A percentile compares a stretch with the other conserved stretches of the same genome.
Evolutionary conservation across 2,113 vertebrate genomes (phyloP).

Genomic region (Tympanuchus pallidicinctus): DNA sequence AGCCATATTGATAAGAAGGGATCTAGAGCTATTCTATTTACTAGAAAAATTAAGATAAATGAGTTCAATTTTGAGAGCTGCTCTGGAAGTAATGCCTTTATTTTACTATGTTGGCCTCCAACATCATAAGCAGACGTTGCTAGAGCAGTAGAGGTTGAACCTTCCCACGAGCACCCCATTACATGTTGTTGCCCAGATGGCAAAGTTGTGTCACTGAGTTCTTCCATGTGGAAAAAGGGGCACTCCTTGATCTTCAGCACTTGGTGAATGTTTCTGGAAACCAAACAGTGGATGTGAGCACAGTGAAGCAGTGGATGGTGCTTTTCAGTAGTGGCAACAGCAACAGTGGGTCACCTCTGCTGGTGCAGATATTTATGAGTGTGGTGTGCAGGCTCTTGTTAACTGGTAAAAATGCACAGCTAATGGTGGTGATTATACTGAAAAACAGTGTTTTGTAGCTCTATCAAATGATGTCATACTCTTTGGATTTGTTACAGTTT

Average conservation of each 20-base stretch:
- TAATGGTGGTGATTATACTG: too few relatives aligned
- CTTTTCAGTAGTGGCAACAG: neutral
- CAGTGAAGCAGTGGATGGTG: neutral
- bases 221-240: too few relatives aligned
- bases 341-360: too few relatives aligned
- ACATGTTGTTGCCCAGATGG: too few relatives aligned
- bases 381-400: neutral
- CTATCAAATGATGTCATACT: too few relatives aligned
- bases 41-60: neutral
- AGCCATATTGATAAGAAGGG: neutral
- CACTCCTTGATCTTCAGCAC: too few relatives aligned
- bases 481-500: too few relatives aligned
- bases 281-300: neutral
- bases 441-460: too few relatives aligned
- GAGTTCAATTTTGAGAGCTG: neutral
- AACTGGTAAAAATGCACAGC: neutral
- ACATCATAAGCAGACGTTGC: neutral
- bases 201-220: too few relatives aligned
- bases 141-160: too few relatives aligned
- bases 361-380: neutral
- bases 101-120: neutral
- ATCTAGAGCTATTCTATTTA: neutral
- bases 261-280: neutral
- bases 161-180: too few relatives aligned
- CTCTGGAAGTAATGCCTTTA: neutral